Evolutionary conservation across 2,797 vertebrate species (phyloP), one percentile per base, ranked within the genome.

Genomic region (Diplodus puntazzo): DNA sequence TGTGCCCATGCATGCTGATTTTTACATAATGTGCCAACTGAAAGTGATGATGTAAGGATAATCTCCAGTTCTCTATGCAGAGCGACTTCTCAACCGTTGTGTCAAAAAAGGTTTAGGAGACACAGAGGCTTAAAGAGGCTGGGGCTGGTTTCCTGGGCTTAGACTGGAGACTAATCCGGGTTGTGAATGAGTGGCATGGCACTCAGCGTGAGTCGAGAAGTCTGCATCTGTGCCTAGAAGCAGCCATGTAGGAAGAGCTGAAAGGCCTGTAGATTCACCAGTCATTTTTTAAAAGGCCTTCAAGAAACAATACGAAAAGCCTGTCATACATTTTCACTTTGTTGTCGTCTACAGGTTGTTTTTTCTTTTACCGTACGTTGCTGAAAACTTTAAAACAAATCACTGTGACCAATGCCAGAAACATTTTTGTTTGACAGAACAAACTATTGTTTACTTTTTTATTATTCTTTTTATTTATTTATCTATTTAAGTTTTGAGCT

Each of bases 341-440:
- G 92, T 84, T 82, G 82, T 91, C 92, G 72, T 85, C 80, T 85
- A 82, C 78, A 73, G 59, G 73, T 89, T 85, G 59, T 77, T 82
- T 89, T 93, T 93, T 11, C 80, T 89, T 94, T 96, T 94, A 91
- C 93, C 93, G 91, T 92, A 91, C 75, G 85, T 93, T 87, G 88
- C 92, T 92, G 93, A 92, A 95, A 96, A 95, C 93, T 96, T 96
- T 96, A 93, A 96, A 96, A 96, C 86, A 94, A 96, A 98, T 97
- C 98, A 98, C 98, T 99, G 98, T 99, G 98, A 99, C 94, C 94
- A 94, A 96, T 91, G 94, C 93, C 92, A 95, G 94, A 95, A 89
- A 90, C 80, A 77, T 87, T 90, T 89, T 84, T 87, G 66, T 90
- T 92, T 90, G 61, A 89, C 60, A 77, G 71, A 91, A 83, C 80